Conservation (phyloP, 2,888 invertebrate genomes). For the Cylloceria caligata region DNA sequence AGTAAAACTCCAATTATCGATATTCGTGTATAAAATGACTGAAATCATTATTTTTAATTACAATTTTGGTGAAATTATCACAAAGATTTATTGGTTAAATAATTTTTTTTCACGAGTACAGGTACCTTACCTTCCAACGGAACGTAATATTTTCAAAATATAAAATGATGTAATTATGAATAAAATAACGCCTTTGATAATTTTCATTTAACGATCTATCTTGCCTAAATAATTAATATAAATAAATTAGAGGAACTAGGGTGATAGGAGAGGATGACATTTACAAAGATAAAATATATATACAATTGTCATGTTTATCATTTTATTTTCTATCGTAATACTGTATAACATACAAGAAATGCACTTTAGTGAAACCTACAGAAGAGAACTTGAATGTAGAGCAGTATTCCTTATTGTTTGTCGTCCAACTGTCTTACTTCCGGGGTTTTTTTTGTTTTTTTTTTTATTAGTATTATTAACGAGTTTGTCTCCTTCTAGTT, state of each 20-base stretch:
- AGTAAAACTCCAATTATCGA: too few species aligned
- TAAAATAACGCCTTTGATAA: not conserved
- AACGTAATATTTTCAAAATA: not conserved
- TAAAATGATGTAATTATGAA: not conserved
- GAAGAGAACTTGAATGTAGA: slow-evolving; percentile 88
- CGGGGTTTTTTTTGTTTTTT: too few species aligned
- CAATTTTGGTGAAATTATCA: too few species aligned
- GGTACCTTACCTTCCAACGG: not conserved
- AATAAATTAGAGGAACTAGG: not conserved
- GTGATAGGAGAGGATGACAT: not conserved
- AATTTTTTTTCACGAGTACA: too few species aligned
- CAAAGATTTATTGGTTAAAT: too few species aligned
- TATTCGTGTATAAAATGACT: too few species aligned
- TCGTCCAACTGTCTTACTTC: slow-evolving; percentile 59
- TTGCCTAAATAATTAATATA: not conserved
- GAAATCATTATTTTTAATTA: too few species aligned
- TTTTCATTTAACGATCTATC: not conserved
- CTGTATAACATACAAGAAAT: slow-evolving; percentile 96
- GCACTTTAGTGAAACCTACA: slow-evolving; percentile 95
- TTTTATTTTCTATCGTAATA: slow-evolving; percentile 90
- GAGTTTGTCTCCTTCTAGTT: slow-evolving; percentile 73
- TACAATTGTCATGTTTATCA: slow-evolving; percentile 81
- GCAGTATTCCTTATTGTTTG: slow-evolving; percentile 78
- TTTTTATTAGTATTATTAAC: slow-evolving; percentile 77
- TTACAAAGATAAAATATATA: slow-evolving; percentile 48